These are phyloP conservation scores for Ophion costatus DNA, from an alignment of 2,888 invertebrate species.

Conservation along the genomic window DNA sequence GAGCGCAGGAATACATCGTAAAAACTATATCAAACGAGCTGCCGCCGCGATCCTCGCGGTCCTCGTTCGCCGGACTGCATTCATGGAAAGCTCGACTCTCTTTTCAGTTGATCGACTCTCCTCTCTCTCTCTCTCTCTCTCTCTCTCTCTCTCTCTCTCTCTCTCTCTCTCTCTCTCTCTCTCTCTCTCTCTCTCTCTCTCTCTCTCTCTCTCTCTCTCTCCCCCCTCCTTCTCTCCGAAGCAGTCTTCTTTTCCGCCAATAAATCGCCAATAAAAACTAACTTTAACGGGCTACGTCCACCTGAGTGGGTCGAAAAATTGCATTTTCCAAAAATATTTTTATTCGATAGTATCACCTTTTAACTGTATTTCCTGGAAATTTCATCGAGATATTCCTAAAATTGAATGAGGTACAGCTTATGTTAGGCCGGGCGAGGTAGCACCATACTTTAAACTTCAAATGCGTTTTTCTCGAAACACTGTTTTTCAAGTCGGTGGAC, in stretches of 20 bases:
- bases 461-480: no score
- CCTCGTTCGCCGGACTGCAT: conserved; percentile 59
- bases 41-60: conserved; percentile 63
- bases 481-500: no score
- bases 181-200: conserved; percentile 34
- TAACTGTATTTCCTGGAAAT: no score
- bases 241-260: conserved; percentile 1
- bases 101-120: conserved; percentile 48
- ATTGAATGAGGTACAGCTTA: no score
- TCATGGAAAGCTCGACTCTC: conserved; percentile 65
- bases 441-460: no score
- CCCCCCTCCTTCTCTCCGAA: not conserved
- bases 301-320: no score
- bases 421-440: no score
- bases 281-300: not conserved
- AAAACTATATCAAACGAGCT: conserved; percentile 69
- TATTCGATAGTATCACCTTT: no score
- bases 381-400: no score
- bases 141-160: conserved; percentile 29
- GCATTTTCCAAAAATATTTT: no score
- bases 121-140: conserved; percentile 18
- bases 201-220: conserved; percentile 4
- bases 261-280: not conserved
- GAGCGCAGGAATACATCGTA: conserved; percentile 58
- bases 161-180: conserved; percentile 4